phyloP scores from a whole-genome alignment of 2,797 vertebrate species.

The Myotis vivesi region DNA sequence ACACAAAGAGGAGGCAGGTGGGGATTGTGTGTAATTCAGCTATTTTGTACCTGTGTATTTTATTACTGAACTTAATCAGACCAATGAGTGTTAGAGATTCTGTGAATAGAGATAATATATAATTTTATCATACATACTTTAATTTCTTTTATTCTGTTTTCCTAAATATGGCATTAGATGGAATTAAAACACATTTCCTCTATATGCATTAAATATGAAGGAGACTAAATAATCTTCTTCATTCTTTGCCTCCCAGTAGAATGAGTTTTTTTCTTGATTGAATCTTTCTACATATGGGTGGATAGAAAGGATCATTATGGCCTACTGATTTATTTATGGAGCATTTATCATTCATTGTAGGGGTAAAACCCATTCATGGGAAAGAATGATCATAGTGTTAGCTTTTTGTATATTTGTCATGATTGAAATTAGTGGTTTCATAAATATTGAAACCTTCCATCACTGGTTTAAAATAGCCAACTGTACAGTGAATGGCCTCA shows the following conservation, averaged over 20 bases:
- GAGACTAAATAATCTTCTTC: not conserved
- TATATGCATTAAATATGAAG: not conserved
- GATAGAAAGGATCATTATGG: not conserved
- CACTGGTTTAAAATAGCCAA: constrained; percentile 9
- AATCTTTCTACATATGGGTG: not conserved
- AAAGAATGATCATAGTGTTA: not conserved
- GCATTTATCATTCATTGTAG: constrained; percentile 37
- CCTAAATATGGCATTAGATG: not conserved
- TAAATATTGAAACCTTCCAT: constrained; percentile 1
- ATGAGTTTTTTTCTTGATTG: not conserved
- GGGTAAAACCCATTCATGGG: constrained; percentile 1
- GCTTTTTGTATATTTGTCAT: constrained; percentile 17
- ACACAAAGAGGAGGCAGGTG: not conserved
- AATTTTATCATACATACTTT: not conserved
- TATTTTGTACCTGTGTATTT: not conserved
- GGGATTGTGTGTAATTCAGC: not conserved
- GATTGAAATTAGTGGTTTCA: constrained; percentile 41
- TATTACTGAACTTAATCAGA: not conserved
- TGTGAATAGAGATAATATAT: not conserved
- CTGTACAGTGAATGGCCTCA: not conserved
- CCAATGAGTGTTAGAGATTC: not conserved
- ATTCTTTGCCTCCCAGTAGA: not conserved
- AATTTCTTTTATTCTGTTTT: constrained; percentile 37
- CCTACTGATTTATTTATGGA: constrained; percentile 3
- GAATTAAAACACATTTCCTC: constrained; percentile 11